phyloP scores from a whole-genome alignment of 2,888 invertebrate species.

The Erannis defoliaria region DNA sequence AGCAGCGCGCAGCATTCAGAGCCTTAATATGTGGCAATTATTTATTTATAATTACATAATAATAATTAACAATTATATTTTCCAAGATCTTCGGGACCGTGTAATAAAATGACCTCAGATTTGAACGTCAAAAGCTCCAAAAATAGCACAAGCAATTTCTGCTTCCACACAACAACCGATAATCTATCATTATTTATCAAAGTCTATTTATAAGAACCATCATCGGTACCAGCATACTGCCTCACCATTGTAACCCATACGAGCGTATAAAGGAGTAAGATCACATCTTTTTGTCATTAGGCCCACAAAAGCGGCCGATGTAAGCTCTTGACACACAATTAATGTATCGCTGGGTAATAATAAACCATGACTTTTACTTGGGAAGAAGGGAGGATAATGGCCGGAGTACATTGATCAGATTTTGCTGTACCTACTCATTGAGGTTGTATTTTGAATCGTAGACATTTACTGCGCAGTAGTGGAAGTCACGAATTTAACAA shows the following conservation, averaged over 20 bases:
- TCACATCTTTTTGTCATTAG: slow-evolving; percentile 47
- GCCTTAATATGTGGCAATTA: too few relatives aligned
- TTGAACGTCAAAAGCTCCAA: background rate
- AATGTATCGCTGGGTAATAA: slow-evolving; percentile 65
- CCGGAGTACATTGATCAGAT: slow-evolving; percentile 29
- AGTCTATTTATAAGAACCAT: slow-evolving; percentile 26
- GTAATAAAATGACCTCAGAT: background rate
- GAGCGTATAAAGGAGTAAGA: slow-evolving; percentile 37
- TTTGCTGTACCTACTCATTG: slow-evolving; percentile 10
- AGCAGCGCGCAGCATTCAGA: too few relatives aligned
- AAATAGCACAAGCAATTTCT: slow-evolving; percentile 2
- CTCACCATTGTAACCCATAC: slow-evolving; percentile 26
- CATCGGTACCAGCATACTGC: slow-evolving; percentile 25
- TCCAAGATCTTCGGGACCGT: too few relatives aligned
- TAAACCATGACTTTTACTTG: slow-evolving; percentile 69
- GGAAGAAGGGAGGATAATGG: slow-evolving; percentile 41
- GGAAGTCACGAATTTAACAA: background rate
- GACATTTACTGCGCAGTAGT: background rate
- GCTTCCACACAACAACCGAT: background rate
- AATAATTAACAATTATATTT: too few relatives aligned
- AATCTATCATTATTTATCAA: slow-evolving; percentile 20
- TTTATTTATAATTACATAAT: too few relatives aligned
- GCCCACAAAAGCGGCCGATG: slow-evolving; percentile 38
- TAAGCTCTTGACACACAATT: slow-evolving; percentile 62
- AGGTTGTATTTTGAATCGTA: background rate